Conservation (phyloP, 2,797 vertebrate species). For the Gallinago stenura region DNA sequence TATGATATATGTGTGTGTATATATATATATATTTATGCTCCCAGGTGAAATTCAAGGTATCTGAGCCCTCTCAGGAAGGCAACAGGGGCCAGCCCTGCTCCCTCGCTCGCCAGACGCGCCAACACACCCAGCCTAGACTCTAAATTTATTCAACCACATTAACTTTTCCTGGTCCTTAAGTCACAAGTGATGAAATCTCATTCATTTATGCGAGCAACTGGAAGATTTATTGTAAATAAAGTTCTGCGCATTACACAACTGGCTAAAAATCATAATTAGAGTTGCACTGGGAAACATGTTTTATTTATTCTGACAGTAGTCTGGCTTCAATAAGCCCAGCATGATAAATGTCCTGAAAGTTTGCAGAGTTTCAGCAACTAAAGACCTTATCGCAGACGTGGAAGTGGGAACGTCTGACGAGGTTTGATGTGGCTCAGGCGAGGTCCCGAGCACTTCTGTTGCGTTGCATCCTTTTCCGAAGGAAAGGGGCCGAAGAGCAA, state of each 20-base stretch:
- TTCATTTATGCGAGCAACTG: conserved; percentile 32
- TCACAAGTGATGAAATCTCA: conserved; percentile 49
- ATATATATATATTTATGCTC: not conserved
- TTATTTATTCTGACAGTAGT: conserved; percentile 67
- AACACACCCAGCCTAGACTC: not conserved
- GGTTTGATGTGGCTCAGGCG: conserved; percentile 16
- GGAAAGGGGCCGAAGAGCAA: not conserved
- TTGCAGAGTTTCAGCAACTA: conserved; percentile 45
- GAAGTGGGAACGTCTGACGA: not conserved
- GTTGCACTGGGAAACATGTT: conserved; percentile 65
- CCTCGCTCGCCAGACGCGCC: not conserved
- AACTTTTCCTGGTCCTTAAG: not conserved
- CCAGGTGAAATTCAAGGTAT: not conserved
- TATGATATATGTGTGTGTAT: not conserved
- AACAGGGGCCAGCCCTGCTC: not conserved
- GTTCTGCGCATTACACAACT: conserved; percentile 66
- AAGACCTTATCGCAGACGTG: conserved; percentile 3
- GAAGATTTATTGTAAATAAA: conserved; percentile 72
- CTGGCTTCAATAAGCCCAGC: conserved; percentile 43
- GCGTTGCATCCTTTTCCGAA: not conserved
- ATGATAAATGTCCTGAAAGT: conserved; percentile 56
- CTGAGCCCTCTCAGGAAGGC: not conserved
- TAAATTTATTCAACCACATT: not conserved
- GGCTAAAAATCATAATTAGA: conserved; percentile 69
- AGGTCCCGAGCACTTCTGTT: not conserved